Percentiles rank a stretch among this genome's conserved stretches.
phyloP scores from a whole-genome alignment of 53 echinoderm and acorn worm genomes.

The Antedon mediterranea region DNA sequence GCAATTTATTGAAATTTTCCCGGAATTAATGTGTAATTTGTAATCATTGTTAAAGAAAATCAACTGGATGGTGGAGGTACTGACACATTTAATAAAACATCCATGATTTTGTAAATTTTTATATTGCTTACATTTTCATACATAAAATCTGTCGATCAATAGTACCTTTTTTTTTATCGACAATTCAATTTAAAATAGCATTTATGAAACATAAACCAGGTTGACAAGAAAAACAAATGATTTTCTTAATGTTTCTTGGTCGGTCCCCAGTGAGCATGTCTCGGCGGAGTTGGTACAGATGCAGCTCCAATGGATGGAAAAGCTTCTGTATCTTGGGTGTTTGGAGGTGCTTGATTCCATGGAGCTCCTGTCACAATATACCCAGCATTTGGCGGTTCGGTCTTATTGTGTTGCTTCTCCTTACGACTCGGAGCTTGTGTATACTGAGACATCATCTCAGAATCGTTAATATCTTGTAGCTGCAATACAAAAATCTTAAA shows the following conservation, averaged over 20 bases:
- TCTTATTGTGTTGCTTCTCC: neutral
- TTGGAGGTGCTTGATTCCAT: conserved; percentile 68
- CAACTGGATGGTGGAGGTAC: neutral
- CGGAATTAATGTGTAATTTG: neutral
- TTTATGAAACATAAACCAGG: neutral
- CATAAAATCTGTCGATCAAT: conserved; percentile 12
- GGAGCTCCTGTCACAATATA: conserved; percentile 73
- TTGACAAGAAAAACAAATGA: neutral
- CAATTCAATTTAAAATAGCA: neutral
- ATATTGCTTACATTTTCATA: conserved; percentile 18
- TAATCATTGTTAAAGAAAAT: neutral
- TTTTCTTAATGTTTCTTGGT: conserved; percentile 20
- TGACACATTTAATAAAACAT: neutral
- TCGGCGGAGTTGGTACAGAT: conserved; percentile 3
- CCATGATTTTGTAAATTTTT: neutral
- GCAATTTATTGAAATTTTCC: neutral
- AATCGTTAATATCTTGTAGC: conserved; percentile 73
- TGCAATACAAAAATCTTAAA: conserved; percentile 3
- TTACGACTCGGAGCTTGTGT: conserved; percentile 55
- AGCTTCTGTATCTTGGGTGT: conserved; percentile 72
- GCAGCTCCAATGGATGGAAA: conserved; percentile 76
- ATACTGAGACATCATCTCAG: conserved; percentile 57
- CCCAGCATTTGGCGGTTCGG: conserved; percentile 18
- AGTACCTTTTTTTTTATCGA: neutral
- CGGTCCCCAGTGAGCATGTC: conserved; percentile 30